A percentile compares a stretch with the other conserved stretches of the same genome.
Evolutionary conservation across 2,888 invertebrate genomes (phyloP).

Genomic region (Leucozona laternaria): DNA sequence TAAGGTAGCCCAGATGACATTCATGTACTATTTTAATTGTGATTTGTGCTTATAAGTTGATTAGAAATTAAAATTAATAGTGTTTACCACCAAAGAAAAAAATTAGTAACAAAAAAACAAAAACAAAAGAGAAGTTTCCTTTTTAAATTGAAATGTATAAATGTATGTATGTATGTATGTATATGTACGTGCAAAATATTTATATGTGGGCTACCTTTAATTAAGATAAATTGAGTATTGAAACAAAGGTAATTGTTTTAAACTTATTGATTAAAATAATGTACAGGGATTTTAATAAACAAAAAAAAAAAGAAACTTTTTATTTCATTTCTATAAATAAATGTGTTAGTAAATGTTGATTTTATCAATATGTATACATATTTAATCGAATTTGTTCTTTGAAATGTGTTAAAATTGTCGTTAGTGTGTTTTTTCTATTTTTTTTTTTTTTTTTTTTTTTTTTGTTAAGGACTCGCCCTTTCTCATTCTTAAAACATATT

Average conservation of each 20-base stretch:
- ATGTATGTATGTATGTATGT: constrained; percentile 28
- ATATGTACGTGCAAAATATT: constrained; percentile 11
- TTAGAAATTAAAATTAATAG: constrained; percentile 64
- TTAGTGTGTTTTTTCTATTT: constrained; percentile 11
- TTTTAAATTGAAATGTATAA: constrained; percentile 47
- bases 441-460: constrained; percentile 18
- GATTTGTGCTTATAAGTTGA: constrained; percentile 66
- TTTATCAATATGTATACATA: constrained; percentile 1
- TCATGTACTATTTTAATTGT: constrained; percentile 62
- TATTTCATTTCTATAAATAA: neutral
- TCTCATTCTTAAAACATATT: constrained; percentile 22
- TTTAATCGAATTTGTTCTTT: neutral
- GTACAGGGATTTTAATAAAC: constrained; percentile 68
- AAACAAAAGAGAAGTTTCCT: constrained; percentile 4
- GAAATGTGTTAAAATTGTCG: constrained; percentile 26
- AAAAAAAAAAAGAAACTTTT: neutral
- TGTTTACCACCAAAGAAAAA: constrained; percentile 70
- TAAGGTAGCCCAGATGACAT: constrained; percentile 19
- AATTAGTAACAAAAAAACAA: constrained; percentile 1
- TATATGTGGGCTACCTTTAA: constrained; percentile 51
- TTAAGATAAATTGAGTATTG: constrained; percentile 13
- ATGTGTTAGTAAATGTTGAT: neutral
- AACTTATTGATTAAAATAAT: constrained; percentile 35
- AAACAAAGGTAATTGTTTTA: constrained; percentile 14
- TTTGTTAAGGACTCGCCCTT: constrained; percentile 6